A percentile compares a stretch with the other conserved stretches of the same genome.
Evolutionary conservation across 2,797 vertebrate species (phyloP).

Genomic region (Scomberomorus guttatus): DNA sequence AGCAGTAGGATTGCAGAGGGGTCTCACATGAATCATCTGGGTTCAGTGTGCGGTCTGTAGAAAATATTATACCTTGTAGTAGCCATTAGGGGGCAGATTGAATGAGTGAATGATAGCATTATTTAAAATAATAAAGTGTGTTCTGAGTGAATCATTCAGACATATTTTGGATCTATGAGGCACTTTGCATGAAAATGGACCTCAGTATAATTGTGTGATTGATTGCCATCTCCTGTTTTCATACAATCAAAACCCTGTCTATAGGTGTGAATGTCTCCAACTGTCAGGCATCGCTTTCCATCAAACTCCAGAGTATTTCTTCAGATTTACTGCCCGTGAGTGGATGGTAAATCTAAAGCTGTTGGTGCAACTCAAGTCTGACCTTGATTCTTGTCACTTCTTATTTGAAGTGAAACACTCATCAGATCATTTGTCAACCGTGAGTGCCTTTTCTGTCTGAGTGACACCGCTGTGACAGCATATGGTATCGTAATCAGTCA

Average conservation of each 20-base stretch:
- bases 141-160: background rate
- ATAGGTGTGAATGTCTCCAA: background rate
- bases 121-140: constrained; percentile 25
- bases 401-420: constrained; percentile 75
- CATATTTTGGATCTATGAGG: background rate
- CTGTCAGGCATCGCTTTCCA: constrained; percentile 9
- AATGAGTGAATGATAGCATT: background rate
- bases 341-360: constrained; percentile 55
- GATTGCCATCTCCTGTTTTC: background rate
- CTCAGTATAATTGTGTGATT: background rate
- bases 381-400: constrained; percentile 77
- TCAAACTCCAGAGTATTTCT: constrained; percentile 18
- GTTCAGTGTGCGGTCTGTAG: background rate
- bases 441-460: constrained; percentile 71
- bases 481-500: constrained; percentile 74
- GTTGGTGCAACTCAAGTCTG: constrained; percentile 49
- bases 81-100: background rate
- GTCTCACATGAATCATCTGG: background rate
- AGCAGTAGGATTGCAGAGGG: constrained; percentile 10
- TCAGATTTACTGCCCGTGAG: constrained; percentile 42
- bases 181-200: background rate
- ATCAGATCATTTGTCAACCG: constrained; percentile 78
- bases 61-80: background rate
- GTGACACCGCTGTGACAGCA: constrained; percentile 58
- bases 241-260: background rate